phyloP scores from a whole-genome alignment of 2,888 invertebrate genomes.

The Eulithis testata region DNA sequence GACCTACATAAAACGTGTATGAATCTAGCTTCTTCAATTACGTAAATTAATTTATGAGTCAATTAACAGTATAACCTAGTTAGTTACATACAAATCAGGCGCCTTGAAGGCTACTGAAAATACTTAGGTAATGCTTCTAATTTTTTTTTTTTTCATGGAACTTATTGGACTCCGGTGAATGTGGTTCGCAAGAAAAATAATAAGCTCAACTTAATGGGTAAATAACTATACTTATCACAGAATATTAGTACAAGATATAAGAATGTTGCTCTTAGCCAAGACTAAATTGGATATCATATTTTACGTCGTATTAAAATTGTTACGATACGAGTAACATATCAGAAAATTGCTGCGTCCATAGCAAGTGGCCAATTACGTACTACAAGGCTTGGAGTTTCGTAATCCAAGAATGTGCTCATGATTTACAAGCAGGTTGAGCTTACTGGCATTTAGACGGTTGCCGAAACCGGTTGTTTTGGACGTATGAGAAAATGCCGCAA shows the following conservation, averaged over 20 bases:
- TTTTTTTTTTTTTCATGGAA: too few relatives aligned
- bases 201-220: too few relatives aligned
- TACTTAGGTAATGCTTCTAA: too few relatives aligned
- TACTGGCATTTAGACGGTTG: constrained; percentile 37
- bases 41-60: constrained; percentile 30
- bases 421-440: constrained; percentile 37
- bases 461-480: constrained; percentile 33
- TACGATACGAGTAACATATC: constrained; percentile 27
- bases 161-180: too few relatives aligned
- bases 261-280: constrained; percentile 15
- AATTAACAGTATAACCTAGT: constrained; percentile 12
- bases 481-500: constrained; percentile 23
- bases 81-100: background rate
- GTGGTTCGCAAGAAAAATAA: too few relatives aligned
- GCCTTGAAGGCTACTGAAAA: too few relatives aligned
- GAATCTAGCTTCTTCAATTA: constrained; percentile 36
- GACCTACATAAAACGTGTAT: constrained; percentile 56
- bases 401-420: constrained; percentile 37
- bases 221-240: too few relatives aligned
- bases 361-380: constrained; percentile 34
- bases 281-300: constrained; percentile 21
- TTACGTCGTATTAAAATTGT: constrained; percentile 10
- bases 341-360: constrained; percentile 38
- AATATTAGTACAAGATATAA: too few relatives aligned
- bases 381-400: constrained; percentile 39